These are phyloP conservation scores for Aplysia californica DNA, from an alignment of 1,140 invertebrate species.

Conservation along the genomic window DNA sequence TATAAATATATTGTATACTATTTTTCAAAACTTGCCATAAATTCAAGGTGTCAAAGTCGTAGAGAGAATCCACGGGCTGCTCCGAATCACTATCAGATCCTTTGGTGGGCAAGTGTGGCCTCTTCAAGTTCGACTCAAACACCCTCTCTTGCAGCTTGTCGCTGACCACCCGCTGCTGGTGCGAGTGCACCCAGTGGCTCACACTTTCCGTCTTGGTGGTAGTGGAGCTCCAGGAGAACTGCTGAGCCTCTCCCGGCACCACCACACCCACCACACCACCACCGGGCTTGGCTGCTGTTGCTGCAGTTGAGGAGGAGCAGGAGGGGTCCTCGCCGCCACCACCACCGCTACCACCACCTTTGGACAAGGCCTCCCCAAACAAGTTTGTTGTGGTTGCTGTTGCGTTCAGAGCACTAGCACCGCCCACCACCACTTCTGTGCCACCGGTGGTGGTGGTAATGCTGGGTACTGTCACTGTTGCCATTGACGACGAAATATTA, in stretches of 20 bases:
- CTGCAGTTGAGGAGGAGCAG: neutral
- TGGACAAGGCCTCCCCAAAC: neutral
- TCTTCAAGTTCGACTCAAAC: constrained; percentile 51
- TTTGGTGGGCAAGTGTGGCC: constrained; percentile 77
- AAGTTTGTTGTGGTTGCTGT: neutral
- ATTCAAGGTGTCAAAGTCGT: constrained; percentile 87
- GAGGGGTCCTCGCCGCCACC: neutral
- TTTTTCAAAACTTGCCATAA: constrained; percentile 83
- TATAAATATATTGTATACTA: no score
- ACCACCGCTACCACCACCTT: neutral
- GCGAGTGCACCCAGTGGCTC: constrained; percentile 57
- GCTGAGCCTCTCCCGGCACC: constrained; percentile 18
- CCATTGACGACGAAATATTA: constrained; percentile 2
- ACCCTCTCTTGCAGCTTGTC: constrained; percentile 16
- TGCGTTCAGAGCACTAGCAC: neutral
- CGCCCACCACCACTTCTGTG: constrained; percentile 6
- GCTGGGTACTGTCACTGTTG: constrained; percentile 4
- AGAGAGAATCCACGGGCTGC: constrained; percentile 83
- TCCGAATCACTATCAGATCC: constrained; percentile 81
- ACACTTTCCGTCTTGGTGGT: constrained; percentile 48
- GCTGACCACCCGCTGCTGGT: constrained; percentile 42
- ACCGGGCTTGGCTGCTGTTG: no score
- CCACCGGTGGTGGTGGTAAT: constrained; percentile 15
- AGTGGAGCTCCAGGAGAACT: constrained; percentile 32
- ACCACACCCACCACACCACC: no score